Evolutionary conservation across 2,888 invertebrate genomes (phyloP).

Genomic region (Phalangium opilio): DNA sequence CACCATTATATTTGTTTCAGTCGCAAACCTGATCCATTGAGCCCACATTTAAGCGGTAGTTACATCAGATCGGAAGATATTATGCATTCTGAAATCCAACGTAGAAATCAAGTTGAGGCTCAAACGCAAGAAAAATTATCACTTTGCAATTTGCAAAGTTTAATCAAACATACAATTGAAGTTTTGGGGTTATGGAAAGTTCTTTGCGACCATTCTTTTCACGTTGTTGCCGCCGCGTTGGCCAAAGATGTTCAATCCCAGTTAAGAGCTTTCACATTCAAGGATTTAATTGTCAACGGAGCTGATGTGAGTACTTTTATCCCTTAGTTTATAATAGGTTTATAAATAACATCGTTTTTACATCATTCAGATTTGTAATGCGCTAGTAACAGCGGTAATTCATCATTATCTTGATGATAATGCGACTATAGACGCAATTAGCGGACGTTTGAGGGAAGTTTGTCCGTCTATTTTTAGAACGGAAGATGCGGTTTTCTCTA

Average conservation of each 20-base stretch:
- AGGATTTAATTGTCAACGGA: conserved; percentile 60
- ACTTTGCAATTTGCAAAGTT: conserved; percentile 18
- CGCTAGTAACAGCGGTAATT: conserved; percentile 68
- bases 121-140: conserved; percentile 30
- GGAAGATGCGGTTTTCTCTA: conserved; percentile 91
- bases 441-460: conserved; percentile 63
- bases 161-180: conserved; percentile 48
- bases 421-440: conserved; percentile 84
- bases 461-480: conserved; percentile 86
- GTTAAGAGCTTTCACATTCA: conserved; percentile 43
- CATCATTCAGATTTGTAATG: conserved; percentile 33
- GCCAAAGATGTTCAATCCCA: conserved; percentile 41
- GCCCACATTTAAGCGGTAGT: no score
- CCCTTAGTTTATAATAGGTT: background rate
- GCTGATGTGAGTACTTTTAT: conserved; percentile 47
- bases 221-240: conserved; percentile 26
- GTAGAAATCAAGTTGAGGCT: conserved; percentile 17
- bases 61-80: no score
- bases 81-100: no score
- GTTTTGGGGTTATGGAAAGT: conserved; percentile 86
- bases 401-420: conserved; percentile 84
- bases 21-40: no score
- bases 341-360: conserved; percentile 4
- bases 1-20: no score
- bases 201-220: conserved; percentile 23